Conservation (phyloP, 2,888 invertebrate species). For the Aspidapion aeneum region DNA sequence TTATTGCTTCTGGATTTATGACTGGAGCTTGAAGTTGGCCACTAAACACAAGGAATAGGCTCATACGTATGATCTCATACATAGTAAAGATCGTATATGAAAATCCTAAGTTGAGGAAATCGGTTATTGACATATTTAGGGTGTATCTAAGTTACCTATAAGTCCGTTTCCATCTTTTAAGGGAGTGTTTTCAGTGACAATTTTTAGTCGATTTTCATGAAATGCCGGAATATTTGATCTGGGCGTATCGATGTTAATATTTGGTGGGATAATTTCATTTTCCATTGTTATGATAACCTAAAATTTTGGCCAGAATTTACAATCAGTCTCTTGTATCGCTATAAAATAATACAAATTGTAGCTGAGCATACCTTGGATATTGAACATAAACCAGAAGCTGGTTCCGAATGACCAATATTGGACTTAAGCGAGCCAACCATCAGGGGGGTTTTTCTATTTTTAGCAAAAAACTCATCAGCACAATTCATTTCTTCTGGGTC, state of each 20-base stretch:
- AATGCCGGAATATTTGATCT: conserved; percentile 57
- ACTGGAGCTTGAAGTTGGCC: too few relatives aligned
- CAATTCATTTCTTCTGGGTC: conserved; percentile 90
- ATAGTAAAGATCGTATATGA: too few relatives aligned
- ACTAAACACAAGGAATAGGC: too few relatives aligned
- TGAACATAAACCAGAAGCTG: conserved; percentile 78
- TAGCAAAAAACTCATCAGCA: conserved; percentile 75
- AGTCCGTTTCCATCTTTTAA: conserved; percentile 64
- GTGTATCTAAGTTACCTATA: conserved; percentile 56
- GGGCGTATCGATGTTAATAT: conserved; percentile 64
- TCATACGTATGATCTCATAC: too few relatives aligned
- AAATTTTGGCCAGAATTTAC: too few relatives aligned
- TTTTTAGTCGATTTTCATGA: conserved; percentile 59
- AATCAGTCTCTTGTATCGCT: too few relatives aligned
- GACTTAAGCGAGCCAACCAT: conserved; percentile 90
- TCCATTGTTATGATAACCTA: conserved; percentile 60
- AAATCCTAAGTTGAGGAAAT: too few relatives aligned
- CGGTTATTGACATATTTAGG: too few relatives aligned
- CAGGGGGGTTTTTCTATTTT: conserved; percentile 62
- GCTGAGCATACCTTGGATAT: conserved; percentile 55
- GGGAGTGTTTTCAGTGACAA: conserved; percentile 68
- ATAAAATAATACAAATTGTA: too few relatives aligned
- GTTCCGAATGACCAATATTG: conserved; percentile 91
- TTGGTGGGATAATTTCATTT: conserved; percentile 75
- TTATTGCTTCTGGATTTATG: too few relatives aligned